Percentiles rank a stretch among this genome's conserved stretches.
phyloP scores from a whole-genome alignment of 2,888 invertebrate species.

The Lissocephala sabroskyi region DNA sequence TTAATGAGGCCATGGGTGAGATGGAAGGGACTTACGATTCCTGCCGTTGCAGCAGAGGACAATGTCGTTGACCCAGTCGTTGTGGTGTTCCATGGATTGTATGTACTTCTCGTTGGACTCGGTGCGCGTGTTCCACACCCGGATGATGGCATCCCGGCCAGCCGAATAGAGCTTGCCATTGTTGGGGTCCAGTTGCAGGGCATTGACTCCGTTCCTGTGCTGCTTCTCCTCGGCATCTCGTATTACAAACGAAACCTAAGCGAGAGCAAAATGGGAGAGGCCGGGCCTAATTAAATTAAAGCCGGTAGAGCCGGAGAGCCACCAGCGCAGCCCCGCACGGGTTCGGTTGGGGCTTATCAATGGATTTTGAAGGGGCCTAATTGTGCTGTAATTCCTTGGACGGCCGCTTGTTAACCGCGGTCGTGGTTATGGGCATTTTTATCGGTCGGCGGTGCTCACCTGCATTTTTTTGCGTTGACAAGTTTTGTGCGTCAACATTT shows the following conservation, averaged over 20 bases:
- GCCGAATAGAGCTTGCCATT: conserved; percentile 94
- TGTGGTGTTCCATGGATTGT: conserved; percentile 99
- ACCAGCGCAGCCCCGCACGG: too few relatives aligned
- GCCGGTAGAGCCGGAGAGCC: neutral
- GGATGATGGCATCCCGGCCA: conserved; percentile 92
- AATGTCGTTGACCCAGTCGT: conserved; percentile 99
- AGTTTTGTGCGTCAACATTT: conserved; percentile 73
- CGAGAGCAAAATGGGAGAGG: neutral
- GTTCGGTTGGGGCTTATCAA: too few relatives aligned
- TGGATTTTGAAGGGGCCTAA: neutral
- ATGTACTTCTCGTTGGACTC: conserved; percentile 83
- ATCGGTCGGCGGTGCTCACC: conserved; percentile 46
- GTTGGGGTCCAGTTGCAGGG: conserved; percentile 91
- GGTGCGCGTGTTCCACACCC: conserved; percentile 86
- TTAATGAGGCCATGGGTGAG: neutral
- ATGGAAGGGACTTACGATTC: conserved; percentile 78
- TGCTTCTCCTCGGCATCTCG: conserved; percentile 95
- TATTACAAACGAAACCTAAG: conserved; percentile 96
- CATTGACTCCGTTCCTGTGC: conserved; percentile 96
- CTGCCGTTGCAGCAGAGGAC: conserved; percentile 97
- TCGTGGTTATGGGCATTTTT: neutral
- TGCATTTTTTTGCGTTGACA: conserved; percentile 75
- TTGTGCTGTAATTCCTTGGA: neutral
- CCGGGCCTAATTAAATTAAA: conserved; percentile 19
- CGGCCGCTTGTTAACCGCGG: neutral